phyloP scores from a whole-genome alignment of 2,113 vertebrate species.

The Tetrax tetrax region DNA sequence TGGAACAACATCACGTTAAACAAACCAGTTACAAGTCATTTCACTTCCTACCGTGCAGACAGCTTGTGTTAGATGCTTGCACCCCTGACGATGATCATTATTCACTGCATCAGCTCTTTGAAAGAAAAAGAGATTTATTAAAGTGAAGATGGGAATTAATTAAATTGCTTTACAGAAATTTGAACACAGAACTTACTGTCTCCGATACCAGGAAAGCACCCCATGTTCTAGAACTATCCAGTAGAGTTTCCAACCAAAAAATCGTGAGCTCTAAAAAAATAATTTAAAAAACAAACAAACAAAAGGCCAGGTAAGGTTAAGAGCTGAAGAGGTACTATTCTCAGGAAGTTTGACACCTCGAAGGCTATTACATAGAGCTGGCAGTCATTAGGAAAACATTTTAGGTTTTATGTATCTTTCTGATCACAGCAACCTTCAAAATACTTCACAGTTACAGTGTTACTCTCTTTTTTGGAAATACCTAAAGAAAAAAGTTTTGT shows the following conservation, averaged over 20 bases:
- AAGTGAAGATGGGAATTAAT: not conserved
- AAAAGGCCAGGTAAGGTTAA: not conserved
- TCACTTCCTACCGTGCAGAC: slow-evolving; percentile 85
- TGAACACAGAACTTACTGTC: slow-evolving; percentile 82
- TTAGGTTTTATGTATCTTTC: not conserved
- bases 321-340: not conserved
- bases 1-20: not conserved
- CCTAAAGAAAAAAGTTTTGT: not conserved
- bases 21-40: not conserved
- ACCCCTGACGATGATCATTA: slow-evolving; percentile 85
- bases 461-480: not conserved
- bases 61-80: slow-evolving; percentile 91
- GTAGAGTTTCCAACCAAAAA: slow-evolving; percentile 88
- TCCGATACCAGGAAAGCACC: slow-evolving; percentile 90
- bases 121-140: slow-evolving; percentile 41
- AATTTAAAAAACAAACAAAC: too few species aligned
- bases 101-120: slow-evolving; percentile 86
- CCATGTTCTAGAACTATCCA: slow-evolving; percentile 92
- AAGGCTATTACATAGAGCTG: not conserved
- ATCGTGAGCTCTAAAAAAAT: slow-evolving; percentile 80
- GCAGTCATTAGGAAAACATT: not conserved
- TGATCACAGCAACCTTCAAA: not conserved
- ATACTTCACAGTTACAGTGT: not conserved
- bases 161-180: not conserved
- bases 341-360: not conserved